Base-by-base conservation (phyloP, 2,113 vertebrate genomes). In the Etheostoma spectabile region DNA sequence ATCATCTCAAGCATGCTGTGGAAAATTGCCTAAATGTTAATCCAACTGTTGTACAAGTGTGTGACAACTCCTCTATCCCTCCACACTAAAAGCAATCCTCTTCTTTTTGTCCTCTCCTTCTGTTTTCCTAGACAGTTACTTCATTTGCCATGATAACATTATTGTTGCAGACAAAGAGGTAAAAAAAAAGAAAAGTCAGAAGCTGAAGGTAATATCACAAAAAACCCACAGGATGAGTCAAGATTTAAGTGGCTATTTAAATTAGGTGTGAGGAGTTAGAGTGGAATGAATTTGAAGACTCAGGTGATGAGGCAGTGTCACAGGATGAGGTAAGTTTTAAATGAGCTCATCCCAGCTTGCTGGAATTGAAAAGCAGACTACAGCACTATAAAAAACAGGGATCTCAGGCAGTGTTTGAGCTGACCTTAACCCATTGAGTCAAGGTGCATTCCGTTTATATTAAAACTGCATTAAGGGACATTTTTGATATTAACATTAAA, bases 1-100 rank as follows among this genome's bases (percentile, higher is more conserved):
- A 83, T 86, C 71, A 80, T 63, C 84, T 78, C 52, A 2, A 69
- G 77, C 77, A 49, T 18, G 8, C 74, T 55, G 27, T 77, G 81
- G 76, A 75, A 86, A 89, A 86, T 87, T 87, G 83, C 35, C 72
- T 77, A 60, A 84, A 82, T 82, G 86, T 74, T 84, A 84, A 74
- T 79, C 78, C 72, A 82, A 30, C 42, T 80, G 73, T 83, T 80
- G 55, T 62, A 65, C 61, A 60, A 55, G 52, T 79, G 70, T 18
- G 70, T 33, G 69, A 70, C 70, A 62, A 33, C 70, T 68, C 61
- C 15, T 46, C 14, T 46, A 13, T 19, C 12, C 45, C 21, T 52
- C 30, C 63, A 73, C 74, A 0, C 11, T 27, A 22, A 18, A 76
- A 64, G 45, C 46, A 59, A 30, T 49, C 38, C 4, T 57, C 59